Percentiles rank a stretch among this genome's conserved stretches.
These are phyloP conservation scores for Bombus balteatus DNA, from an alignment of 1,140 invertebrate genomes.

Conservation along the genomic window DNA sequence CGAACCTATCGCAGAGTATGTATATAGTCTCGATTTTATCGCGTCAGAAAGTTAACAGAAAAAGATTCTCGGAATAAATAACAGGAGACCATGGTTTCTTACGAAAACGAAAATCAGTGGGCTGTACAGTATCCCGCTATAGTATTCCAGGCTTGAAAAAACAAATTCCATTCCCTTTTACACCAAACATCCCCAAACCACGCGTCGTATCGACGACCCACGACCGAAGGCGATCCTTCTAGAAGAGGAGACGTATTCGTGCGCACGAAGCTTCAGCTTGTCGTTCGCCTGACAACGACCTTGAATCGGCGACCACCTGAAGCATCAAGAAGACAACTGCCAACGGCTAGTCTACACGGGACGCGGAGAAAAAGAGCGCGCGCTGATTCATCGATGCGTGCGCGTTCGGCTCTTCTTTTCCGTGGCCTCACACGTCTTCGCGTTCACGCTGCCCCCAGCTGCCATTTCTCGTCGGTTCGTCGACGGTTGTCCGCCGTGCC, in stretches of 20 bases:
- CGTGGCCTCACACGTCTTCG: constrained; percentile 12
- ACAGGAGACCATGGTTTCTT: background rate
- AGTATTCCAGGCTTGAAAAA: background rate
- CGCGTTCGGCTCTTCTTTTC: constrained; percentile 35
- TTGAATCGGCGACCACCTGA: constrained; percentile 52
- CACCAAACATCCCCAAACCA: background rate
- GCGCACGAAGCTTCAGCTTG: background rate
- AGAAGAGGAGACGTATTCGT: background rate
- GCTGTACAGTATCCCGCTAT: background rate
- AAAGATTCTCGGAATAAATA: background rate
- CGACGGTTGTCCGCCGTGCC: constrained; percentile 6
- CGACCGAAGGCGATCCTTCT: background rate
- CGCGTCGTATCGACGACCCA: background rate
- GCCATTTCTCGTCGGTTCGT: background rate
- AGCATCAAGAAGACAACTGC: constrained; percentile 21
- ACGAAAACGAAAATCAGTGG: background rate
- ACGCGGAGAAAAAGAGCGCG: constrained; percentile 18
- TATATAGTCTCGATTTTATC: no score
- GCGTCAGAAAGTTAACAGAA: no score
- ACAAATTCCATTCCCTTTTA: background rate
- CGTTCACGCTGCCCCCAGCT: constrained; percentile 13
- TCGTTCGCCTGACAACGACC: constrained; percentile 20
- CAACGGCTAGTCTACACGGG: background rate
- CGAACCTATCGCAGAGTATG: no score
- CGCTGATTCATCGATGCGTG: constrained; percentile 59